These are phyloP conservation scores for Noctua fimbriata DNA, from an alignment of 2,888 invertebrate species.

Conservation along the genomic window DNA sequence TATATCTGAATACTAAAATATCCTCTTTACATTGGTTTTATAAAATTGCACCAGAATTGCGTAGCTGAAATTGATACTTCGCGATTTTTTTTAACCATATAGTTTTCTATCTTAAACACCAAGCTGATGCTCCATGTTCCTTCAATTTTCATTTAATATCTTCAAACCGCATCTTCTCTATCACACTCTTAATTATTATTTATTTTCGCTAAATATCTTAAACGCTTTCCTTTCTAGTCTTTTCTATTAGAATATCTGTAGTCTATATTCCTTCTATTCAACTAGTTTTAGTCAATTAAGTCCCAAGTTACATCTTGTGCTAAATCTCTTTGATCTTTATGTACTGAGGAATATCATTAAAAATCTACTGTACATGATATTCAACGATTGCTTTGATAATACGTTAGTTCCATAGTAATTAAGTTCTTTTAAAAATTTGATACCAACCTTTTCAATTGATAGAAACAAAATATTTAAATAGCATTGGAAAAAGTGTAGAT, in stretches of 20 bases:
- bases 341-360: slow-evolving; percentile 28
- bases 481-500: neutral
- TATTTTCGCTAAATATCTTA: slow-evolving; percentile 5
- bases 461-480: neutral
- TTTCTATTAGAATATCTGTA: slow-evolving; percentile 15
- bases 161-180: neutral
- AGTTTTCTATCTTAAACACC: neutral
- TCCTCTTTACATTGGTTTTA: neutral
- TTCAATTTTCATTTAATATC: neutral
- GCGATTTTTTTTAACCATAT: neutral
- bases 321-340: slow-evolving; percentile 2
- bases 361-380: neutral
- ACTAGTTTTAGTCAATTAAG: slow-evolving; percentile 17
- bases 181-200: neutral
- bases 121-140: neutral
- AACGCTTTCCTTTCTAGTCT: slow-evolving; percentile 33
- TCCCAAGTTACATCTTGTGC: slow-evolving; percentile 14
- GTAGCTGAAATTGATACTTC: neutral
- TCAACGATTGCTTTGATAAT: neutral
- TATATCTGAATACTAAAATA: neutral
- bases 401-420: neutral
- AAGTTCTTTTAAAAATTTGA: neutral
- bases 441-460: neutral
- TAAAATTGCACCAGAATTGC: slow-evolving; percentile 19
- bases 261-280: slow-evolving; percentile 33